phyloP scores from a whole-genome alignment of 1,140 invertebrate species.

The Cydia splendana region DNA sequence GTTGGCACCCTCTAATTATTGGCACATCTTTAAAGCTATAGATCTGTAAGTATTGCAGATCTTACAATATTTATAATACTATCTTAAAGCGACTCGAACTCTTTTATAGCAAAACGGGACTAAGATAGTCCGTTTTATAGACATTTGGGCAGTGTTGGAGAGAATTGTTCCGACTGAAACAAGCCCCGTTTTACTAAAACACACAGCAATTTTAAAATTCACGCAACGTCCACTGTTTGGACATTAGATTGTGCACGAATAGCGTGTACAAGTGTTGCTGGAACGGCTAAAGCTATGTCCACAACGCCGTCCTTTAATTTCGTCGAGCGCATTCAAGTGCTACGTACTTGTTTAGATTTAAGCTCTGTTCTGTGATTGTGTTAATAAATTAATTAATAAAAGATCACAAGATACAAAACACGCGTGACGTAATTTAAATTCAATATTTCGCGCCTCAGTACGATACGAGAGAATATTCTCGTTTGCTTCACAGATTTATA shows the following conservation, averaged over 20 bases:
- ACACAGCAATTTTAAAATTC: no score
- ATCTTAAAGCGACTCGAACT: neutral
- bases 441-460: no score
- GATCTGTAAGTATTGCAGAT: slow-evolving; percentile 12
- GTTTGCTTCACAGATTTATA: no score
- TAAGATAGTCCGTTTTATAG: neutral
- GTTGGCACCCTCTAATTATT: slow-evolving; percentile 9
- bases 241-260: neutral
- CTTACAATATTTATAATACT: slow-evolving; percentile 1
- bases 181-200: neutral
- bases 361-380: no score
- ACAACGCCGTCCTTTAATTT: no score
- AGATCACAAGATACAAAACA: no score
- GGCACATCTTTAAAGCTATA: slow-evolving; percentile 19
- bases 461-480: no score
- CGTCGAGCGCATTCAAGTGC: no score
- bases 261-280: neutral
- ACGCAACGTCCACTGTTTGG: neutral
- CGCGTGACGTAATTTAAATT: no score
- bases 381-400: no score
- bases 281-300: neutral
- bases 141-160: neutral
- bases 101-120: neutral
- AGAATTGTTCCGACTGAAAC: neutral
- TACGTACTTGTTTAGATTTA: no score